Evolutionary conservation across 2,888 invertebrate genomes (phyloP), one percentile per base, ranked within the genome.

Genomic region (Phaedon cochleariae): DNA sequence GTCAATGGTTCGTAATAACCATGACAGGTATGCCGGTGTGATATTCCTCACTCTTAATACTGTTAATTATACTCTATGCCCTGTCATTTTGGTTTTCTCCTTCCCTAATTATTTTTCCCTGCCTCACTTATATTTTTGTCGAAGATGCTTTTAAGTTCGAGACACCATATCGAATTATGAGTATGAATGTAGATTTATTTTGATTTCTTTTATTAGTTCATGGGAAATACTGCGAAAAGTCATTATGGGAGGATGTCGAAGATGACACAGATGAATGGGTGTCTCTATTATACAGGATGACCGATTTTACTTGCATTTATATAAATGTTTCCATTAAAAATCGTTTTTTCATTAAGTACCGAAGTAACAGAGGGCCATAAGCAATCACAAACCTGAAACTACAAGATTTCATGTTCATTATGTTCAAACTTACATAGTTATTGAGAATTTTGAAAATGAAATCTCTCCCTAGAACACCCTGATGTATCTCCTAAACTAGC

Each of bases 31-130:
- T 66, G 59, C 59, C 67, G 69, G 74, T 73, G 76, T 73, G 74
- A 76, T 74, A 74, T 73, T 76, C 69, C 68, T 71, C 74, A 74
- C 75, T 73, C 41, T 74, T 68, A 70, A 68, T 73, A 72, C 73
- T 70, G 71, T 71, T 76, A 76, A 76, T 76, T 71, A 76, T 72
- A 74, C 65, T 55, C 70, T 67, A 70, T 64, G 71, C 71, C 74
- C 75, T 72, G 72, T 74, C 74, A 74, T 74, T 41, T 74, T 68
- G 62, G 64, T 59, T 67, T 63, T 61, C 64, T 61, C 54, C 62
- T 53, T 55, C 62, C 59, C 57, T 46, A 66, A 66, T 66, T 66
- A 66, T 66, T 62, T 66, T 66, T 58, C 59, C 62, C 51, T 62
- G 55, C 59, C 59, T 66, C 66, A 66, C 66, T 66, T 61, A 62